Evolutionary conservation across 2,888 invertebrate species (phyloP), one percentile per base, ranked within the genome.

Genomic region (Notodonta ziczac): DNA sequence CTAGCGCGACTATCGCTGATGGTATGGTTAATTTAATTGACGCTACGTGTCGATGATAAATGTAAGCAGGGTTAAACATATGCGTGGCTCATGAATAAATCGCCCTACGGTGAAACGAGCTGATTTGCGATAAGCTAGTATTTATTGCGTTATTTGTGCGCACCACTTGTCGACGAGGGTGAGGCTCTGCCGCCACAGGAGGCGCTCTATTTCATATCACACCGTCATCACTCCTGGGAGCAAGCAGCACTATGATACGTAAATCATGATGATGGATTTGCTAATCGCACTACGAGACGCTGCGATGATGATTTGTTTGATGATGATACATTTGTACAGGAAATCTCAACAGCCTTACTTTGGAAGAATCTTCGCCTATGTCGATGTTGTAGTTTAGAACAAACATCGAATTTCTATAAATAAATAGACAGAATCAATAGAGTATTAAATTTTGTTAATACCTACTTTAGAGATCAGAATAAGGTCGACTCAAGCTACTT

Each of bases 121-220:
- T 90, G 93, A 93, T 93, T 92, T 90, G 92, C 91, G 93, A 93
- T 93, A 93, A 92, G 91, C 88, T 81, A 78, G 85, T 91, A 92
- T 93, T 92, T 92, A 93, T 92, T 91, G 88, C 88, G 87, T 88
- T 88, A 91, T 90, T 89, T 89, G 88, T 88, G 84, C 85, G 79
- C 78, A 85, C 85, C 88, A 89, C 90, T 70, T 75, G 74, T 76
- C 53, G 61, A 61, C 60, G 67, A 66, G 64, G 74, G 67, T 72
- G 63, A 59, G 61, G 50, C 58, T 54, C 73, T 75, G 76, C 83
- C 88, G 79, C 91, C 80, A 78, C 91, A 75, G 91, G 91, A 87
- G 91, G 86, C 77, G 74, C 79, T 83, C 85, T 85, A 86, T 83
- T 83, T 87, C 85, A 83, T 84, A 80, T 78, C 82, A 72, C 82